These are phyloP conservation scores for Sporophila hypoxantha DNA, from an alignment of 2,113 vertebrate species.

Conservation along the genomic window DNA sequence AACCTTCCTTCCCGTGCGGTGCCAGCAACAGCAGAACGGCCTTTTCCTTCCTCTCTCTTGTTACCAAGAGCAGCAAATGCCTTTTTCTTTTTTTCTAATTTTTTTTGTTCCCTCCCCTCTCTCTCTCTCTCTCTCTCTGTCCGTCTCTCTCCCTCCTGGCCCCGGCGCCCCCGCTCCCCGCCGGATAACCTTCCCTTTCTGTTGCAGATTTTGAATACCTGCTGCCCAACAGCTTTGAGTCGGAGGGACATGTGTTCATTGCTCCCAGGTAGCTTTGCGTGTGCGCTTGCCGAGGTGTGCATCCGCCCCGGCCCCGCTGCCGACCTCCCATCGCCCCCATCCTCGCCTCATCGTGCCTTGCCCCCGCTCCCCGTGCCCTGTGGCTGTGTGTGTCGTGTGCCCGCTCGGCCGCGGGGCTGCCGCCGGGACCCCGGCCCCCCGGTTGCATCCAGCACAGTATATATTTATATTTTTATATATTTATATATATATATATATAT, in stretches of 20 bases:
- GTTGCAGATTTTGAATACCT: conserved; percentile 99
- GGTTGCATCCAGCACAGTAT: conserved; percentile 50
- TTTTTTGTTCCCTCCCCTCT: conserved; percentile 45
- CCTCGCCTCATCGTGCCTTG: conserved; percentile 51
- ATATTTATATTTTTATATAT: neutral
- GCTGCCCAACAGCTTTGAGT: conserved; percentile 99
- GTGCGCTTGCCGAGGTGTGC: conserved; percentile 75
- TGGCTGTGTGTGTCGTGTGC: conserved; percentile 65
- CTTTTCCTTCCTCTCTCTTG: conserved; percentile 64
- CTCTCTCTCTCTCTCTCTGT: conserved; percentile 53
- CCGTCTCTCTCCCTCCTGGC: conserved; percentile 67
- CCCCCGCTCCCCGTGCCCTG: neutral
- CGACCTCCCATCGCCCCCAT: neutral
- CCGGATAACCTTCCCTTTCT: conserved; percentile 96
- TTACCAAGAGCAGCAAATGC: conserved; percentile 51
- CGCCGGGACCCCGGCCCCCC: neutral
- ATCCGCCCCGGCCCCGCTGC: conserved; percentile 38
- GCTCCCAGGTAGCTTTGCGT: conserved; percentile 98
- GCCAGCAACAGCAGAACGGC: conserved; percentile 65
- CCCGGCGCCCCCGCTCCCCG: conserved; percentile 37
- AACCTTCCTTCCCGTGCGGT: conserved; percentile 68
- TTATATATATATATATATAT: neutral
- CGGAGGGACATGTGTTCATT: conserved; percentile 99
- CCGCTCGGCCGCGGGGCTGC: conserved; percentile 2
- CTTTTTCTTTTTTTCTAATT: neutral